phyloP scores from a whole-genome alignment of 2,113 vertebrate species.

The Hipposideros armiger region DNA sequence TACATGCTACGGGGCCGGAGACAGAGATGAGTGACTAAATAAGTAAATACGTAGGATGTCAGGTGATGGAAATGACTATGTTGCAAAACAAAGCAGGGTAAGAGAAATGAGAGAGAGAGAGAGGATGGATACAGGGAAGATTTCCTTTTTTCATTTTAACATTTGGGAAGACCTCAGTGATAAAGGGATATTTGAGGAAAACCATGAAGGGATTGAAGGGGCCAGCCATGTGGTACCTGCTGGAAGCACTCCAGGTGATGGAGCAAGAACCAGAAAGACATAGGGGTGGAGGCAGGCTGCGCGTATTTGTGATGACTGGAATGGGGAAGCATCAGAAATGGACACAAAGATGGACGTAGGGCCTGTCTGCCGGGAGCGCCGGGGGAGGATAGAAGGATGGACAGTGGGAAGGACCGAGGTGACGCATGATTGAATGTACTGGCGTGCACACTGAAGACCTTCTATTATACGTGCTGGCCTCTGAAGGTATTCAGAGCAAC shows the following conservation, averaged over 20 bases:
- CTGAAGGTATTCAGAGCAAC: neutral
- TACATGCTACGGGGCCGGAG: neutral
- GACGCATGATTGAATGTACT: rapidly evolving
- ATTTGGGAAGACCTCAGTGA: neutral
- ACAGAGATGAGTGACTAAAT: neutral
- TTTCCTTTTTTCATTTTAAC: neutral
- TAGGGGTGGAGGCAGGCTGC: neutral
- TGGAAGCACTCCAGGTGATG: neutral
- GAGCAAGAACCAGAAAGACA: neutral
- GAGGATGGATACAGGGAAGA: neutral
- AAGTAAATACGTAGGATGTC: neutral
- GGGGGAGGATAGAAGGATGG: neutral
- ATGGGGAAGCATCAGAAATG: neutral
- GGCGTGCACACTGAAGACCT: neutral
- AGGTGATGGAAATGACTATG: neutral
- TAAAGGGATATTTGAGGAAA: neutral
- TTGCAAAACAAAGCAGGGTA: neutral
- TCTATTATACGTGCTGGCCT: neutral
- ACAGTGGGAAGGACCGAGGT: neutral
- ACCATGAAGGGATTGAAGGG: neutral
- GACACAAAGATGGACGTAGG: rapidly evolving
- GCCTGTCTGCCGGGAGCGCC: rapidly evolving
- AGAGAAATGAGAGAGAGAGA: neutral
- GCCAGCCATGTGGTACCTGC: neutral
- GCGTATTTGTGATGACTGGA: neutral